Conservation (phyloP, 2,888 invertebrate species). For the Allophyes oxyacanthae region DNA sequence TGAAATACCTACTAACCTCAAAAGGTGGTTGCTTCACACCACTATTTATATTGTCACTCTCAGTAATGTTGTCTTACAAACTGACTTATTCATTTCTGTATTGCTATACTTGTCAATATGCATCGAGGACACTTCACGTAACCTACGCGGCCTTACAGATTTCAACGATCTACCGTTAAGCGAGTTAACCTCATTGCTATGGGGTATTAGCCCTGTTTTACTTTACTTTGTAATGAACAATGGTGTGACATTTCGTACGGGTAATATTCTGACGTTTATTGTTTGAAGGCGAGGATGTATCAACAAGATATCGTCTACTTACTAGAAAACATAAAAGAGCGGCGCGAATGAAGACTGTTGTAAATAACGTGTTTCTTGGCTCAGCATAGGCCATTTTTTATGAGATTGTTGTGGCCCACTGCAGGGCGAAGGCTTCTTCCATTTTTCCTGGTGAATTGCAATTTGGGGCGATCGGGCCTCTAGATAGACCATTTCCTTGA, state of each 20-base stretch:
- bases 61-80: not conserved
- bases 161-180: constrained; percentile 34
- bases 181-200: constrained; percentile 31
- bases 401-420: too few species aligned
- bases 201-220: constrained; percentile 24
- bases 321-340: too few species aligned
- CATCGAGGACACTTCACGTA: constrained; percentile 50
- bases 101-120: constrained; percentile 52
- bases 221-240: constrained; percentile 38
- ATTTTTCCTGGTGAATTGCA: too few species aligned
- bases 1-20: too few species aligned
- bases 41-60: not conserved
- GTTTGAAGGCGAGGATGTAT: not conserved
- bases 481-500: too few species aligned
- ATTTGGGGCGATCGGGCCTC: too few species aligned
- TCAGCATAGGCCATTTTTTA: too few species aligned
- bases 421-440: too few species aligned
- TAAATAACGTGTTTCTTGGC: too few species aligned
- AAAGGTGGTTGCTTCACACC: too few species aligned
- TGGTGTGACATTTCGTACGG: constrained; percentile 9
- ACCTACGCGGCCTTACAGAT: constrained; percentile 38
- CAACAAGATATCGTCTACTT: too few species aligned
- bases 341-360: too few species aligned
- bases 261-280: constrained; percentile 16
- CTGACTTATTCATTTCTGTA: constrained; percentile 33